A percentile compares a stretch with the other conserved stretches of the same genome.
phyloP scores from a whole-genome alignment of 2,113 vertebrate species.

The Uria aalge region DNA sequence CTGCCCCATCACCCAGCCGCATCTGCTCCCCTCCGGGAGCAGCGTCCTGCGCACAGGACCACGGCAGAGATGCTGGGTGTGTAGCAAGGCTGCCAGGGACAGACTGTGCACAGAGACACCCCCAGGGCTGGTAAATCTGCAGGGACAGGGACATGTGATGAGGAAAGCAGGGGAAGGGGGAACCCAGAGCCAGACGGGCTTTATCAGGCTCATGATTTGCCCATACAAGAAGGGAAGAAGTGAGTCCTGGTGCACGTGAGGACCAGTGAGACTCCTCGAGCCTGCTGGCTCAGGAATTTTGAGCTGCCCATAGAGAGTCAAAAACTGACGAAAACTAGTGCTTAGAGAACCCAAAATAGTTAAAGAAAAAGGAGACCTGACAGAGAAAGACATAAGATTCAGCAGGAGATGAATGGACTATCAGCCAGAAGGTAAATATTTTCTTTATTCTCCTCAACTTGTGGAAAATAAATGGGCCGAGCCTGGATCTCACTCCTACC shows the following conservation, averaged over 20 bases:
- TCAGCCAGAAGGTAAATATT: conserved; percentile 44
- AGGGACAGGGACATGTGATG: background rate
- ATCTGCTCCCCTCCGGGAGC: rapidly evolving
- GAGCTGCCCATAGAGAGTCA: background rate
- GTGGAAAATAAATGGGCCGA: conserved; percentile 1
- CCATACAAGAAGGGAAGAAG: conserved; percentile 32
- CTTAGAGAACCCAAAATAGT: conserved; percentile 13
- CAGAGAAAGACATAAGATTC: background rate
- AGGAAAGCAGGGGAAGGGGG: background rate
- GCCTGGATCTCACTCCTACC: background rate
- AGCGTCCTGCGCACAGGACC: rapidly evolving
- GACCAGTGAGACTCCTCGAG: background rate
- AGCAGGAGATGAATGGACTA: background rate
- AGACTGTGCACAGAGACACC: background rate
- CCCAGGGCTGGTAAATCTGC: background rate
- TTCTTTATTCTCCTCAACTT: background rate
- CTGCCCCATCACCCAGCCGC: background rate
- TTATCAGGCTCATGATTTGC: background rate
- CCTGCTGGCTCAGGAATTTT: background rate
- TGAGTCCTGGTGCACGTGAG: background rate
- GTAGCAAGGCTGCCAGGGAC: background rate
- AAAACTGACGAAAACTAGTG: conserved; percentile 30
- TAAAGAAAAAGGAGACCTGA: background rate
- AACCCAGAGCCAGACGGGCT: background rate
- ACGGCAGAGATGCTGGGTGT: background rate